These are phyloP conservation scores for Globia sparganii DNA, from an alignment of 2,888 invertebrate species.

Conservation along the genomic window DNA sequence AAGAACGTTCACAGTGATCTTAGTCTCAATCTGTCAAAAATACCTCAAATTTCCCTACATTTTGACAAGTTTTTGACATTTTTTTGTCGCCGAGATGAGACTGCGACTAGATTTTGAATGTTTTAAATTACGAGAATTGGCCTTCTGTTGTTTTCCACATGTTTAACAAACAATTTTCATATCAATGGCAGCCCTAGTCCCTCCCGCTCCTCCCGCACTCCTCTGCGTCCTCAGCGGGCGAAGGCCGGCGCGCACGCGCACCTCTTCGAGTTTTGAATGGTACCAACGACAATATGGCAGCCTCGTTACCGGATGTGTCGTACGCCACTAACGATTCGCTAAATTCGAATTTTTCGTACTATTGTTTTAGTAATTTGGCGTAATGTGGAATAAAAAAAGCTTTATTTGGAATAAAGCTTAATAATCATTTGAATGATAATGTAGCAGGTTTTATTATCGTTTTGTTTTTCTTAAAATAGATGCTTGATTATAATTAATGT, in stretches of 20 bases:
- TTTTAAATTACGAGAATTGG: too few species aligned
- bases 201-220: constrained; percentile 64
- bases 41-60: too few species aligned
- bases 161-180: constrained; percentile 6
- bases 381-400: constrained; percentile 30
- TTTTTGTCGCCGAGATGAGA: too few species aligned
- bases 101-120: too few species aligned
- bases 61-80: too few species aligned
- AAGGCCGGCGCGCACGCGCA: constrained; percentile 82
- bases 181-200: constrained; percentile 66
- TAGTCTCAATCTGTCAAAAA: too few species aligned
- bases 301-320: constrained; percentile 79
- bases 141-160: neutral
- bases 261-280: constrained; percentile 77
- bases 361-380: constrained; percentile 55
- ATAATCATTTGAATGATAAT: constrained; percentile 26
- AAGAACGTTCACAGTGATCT: too few species aligned
- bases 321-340: constrained; percentile 72
- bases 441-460: constrained; percentile 11
- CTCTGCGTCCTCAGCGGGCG: constrained; percentile 74
- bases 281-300: constrained; percentile 79
- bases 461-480: constrained; percentile 40
- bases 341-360: constrained; percentile 65
- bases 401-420: constrained; percentile 11
- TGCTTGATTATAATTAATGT: constrained; percentile 43